phyloP scores from a whole-genome alignment of 37 sponge, comb jelly and placozoan species.

The Agelas oroides region DNA sequence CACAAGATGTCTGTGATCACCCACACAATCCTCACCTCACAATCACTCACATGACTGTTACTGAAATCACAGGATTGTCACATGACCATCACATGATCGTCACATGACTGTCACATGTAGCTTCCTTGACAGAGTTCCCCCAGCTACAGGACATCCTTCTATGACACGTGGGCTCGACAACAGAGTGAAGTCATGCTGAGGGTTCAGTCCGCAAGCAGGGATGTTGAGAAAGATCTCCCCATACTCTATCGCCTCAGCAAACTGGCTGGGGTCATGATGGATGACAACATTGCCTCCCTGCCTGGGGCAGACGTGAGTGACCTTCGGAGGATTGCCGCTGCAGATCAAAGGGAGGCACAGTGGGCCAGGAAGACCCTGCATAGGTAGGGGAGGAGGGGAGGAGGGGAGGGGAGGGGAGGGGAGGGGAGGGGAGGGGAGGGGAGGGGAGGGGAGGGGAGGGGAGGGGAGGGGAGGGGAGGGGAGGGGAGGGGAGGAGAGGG shows the following conservation, averaged over 20 bases:
- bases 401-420: too few species aligned
- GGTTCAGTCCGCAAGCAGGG: neutral
- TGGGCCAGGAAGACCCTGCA: slow-evolving; percentile 59
- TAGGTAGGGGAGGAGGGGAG: slow-evolving; percentile 30
- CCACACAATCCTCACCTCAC: too few species aligned
- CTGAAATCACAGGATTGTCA: neutral
- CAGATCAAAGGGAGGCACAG: slow-evolving; percentile 45
- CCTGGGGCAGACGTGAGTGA: slow-evolving; percentile 21
- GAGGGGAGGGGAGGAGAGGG: too few species aligned
- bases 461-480: too few species aligned
- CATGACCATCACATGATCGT: too few species aligned
- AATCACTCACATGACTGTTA: too few species aligned
- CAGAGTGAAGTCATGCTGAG: neutral
- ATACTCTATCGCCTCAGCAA: slow-evolving; percentile 36
- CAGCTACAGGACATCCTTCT: slow-evolving; percentile 55
- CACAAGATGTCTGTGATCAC: too few species aligned
- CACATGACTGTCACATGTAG: too few species aligned
- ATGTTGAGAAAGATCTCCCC: slow-evolving; percentile 20
- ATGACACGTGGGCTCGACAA: slow-evolving; percentile 37
- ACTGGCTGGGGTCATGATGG: slow-evolving; percentile 52
- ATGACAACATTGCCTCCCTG: slow-evolving; percentile 2
- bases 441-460: too few species aligned
- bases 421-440: neutral
- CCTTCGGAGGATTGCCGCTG: slow-evolving; percentile 13
- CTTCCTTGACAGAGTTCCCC: neutral